Percentiles rank a stretch among this genome's conserved stretches.
Conservation (phyloP, 1,140 invertebrate genomes). For the Hyphantria cunea region DNA sequence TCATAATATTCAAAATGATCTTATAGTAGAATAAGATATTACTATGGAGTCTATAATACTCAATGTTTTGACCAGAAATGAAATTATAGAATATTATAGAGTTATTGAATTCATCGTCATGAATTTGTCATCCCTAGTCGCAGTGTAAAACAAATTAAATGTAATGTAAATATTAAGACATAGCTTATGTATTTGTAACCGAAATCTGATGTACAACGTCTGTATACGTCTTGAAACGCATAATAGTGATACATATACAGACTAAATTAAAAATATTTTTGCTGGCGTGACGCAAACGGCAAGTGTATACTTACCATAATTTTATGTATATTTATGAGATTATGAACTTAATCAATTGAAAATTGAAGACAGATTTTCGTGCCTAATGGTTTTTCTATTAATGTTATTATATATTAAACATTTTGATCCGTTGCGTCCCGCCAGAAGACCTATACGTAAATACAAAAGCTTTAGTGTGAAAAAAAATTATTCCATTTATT, state of each 20-base stretch:
- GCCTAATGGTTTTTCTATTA: slow-evolving; percentile 30
- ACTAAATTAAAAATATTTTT: slow-evolving; percentile 44
- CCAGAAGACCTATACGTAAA: slow-evolving; percentile 71
- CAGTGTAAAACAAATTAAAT: slow-evolving; percentile 37
- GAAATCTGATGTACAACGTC: slow-evolving; percentile 79
- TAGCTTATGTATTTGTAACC: slow-evolving; percentile 55
- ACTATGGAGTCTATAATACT: slow-evolving; percentile 20
- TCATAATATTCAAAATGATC: slow-evolving; percentile 16
- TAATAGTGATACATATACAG: slow-evolving; percentile 46
- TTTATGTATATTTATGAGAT: slow-evolving; percentile 36
- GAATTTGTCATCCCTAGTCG: slow-evolving; percentile 7
- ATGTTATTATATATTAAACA: slow-evolving; percentile 25
- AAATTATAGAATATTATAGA: slow-evolving; percentile 1
- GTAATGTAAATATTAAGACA: slow-evolving; percentile 66
- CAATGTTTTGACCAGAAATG: slow-evolving; percentile 25
- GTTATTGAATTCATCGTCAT: slow-evolving; percentile 10
- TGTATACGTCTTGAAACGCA: slow-evolving; percentile 71
- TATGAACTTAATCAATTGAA: slow-evolving; percentile 21
- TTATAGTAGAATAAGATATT: slow-evolving; percentile 12
- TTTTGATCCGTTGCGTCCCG: slow-evolving; percentile 43
- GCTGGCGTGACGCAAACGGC: slow-evolving; percentile 43
- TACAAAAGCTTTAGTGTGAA: slow-evolving; percentile 77
- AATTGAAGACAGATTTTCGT: slow-evolving; percentile 26
- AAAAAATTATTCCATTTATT: slow-evolving; percentile 79
- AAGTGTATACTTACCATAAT: slow-evolving; percentile 27